Percentiles rank a stretch among this genome's conserved stretches.
Conservation (phyloP, 2,888 invertebrate genomes). For the Eupithecia inturbata region DNA sequence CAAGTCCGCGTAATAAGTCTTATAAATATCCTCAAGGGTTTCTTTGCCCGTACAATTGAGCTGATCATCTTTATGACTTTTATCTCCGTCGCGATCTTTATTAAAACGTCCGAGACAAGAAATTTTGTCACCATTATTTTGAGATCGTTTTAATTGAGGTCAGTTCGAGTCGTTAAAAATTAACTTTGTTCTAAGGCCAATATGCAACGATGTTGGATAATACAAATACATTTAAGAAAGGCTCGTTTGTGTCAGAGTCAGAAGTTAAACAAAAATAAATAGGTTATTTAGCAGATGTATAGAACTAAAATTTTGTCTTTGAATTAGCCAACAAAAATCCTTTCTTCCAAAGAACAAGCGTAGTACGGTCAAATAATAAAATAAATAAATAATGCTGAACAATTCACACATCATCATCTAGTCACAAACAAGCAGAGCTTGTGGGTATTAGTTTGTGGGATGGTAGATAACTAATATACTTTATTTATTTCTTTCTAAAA, state of each 20-base stretch:
- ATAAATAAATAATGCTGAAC: no score
- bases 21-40: slow-evolving; percentile 11
- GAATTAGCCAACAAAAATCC: no score
- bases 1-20: not conserved
- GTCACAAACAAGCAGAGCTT: no score
- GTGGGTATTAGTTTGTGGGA: no score
- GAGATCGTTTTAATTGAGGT: slow-evolving; percentile 3
- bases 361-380: no score
- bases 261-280: not conserved
- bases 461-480: no score
- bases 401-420: no score
- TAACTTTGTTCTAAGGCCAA: not conserved
- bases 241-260: not conserved
- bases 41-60: slow-evolving; percentile 35
- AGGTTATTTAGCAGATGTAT: no score
- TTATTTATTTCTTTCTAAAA: no score
- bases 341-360: no score
- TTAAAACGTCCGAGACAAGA: slow-evolving; percentile 37
- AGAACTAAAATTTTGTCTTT: no score
- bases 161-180: not conserved
- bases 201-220: not conserved
- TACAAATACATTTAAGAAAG: not conserved
- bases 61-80: slow-evolving; percentile 30
- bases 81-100: slow-evolving; percentile 33
- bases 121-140: slow-evolving; percentile 25